These are phyloP conservation scores for Nephrotoma guestfalica DNA, from an alignment of 2,888 invertebrate species.

Conservation along the genomic window DNA sequence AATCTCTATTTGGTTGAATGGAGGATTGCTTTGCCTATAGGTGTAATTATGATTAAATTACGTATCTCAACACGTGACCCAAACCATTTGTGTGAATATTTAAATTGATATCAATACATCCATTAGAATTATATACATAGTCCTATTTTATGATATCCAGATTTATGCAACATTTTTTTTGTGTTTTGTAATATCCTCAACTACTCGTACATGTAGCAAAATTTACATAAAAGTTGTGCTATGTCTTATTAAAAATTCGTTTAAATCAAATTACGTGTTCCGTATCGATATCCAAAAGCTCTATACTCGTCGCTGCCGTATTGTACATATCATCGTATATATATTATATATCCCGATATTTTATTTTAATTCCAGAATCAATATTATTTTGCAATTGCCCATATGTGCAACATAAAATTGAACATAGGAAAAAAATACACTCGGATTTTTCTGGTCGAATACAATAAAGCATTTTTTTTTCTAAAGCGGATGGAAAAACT, in stretches of 20 bases:
- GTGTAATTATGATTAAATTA: too few relatives aligned
- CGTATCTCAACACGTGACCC: too few relatives aligned
- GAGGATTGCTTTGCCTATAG: too few relatives aligned
- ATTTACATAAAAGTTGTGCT: background rate
- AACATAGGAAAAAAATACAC: background rate
- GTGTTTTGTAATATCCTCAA: too few relatives aligned
- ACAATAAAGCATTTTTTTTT: background rate
- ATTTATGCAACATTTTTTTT: background rate
- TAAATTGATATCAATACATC: too few relatives aligned
- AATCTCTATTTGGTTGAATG: too few relatives aligned
- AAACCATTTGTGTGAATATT: too few relatives aligned
- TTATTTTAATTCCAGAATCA: background rate
- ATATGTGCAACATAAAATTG: background rate
- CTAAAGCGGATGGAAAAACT: background rate
- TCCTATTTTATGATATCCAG: background rate
- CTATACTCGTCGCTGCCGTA: background rate
- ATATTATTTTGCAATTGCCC: background rate
- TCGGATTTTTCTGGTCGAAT: background rate
- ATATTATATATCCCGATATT: background rate
- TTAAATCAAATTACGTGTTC: background rate
- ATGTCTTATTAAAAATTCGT: background rate
- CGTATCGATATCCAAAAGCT: background rate
- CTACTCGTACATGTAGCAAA: background rate
- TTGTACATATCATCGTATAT: background rate
- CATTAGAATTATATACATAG: background rate